A percentile compares a stretch with the other conserved stretches of the same genome.
These are phyloP conservation scores for Maconellicoccus hirsutus DNA, from an alignment of 1,140 invertebrate species.

Conservation along the genomic window DNA sequence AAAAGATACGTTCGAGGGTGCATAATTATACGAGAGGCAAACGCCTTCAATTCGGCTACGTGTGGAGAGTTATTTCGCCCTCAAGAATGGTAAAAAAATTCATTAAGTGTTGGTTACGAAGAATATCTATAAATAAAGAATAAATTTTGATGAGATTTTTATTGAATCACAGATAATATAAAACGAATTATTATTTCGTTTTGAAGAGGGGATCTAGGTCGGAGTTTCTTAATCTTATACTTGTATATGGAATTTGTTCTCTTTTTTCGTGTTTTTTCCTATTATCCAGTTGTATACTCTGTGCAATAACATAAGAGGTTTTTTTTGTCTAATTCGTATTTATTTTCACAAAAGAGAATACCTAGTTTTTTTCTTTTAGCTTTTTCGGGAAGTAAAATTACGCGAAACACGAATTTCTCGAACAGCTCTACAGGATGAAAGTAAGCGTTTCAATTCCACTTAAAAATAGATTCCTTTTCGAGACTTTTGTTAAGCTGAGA, in stretches of 20 bases:
- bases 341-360: slow-evolving; percentile 9
- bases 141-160: slow-evolving; percentile 5
- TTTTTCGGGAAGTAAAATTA: slow-evolving; percentile 1
- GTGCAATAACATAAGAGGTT: neutral
- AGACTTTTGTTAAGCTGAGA: neutral
- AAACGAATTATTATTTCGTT: neutral
- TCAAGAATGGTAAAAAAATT: neutral
- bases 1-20: neutral
- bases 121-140: neutral
- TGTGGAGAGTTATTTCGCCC: too few species aligned
- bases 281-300: neutral
- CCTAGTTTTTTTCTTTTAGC: neutral
- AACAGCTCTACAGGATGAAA: neutral
- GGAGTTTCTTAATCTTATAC: neutral
- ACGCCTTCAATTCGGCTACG: too few species aligned
- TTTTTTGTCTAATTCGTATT: neutral
- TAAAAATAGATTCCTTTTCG: slow-evolving; percentile 10
- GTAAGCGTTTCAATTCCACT: slow-evolving; percentile 20
- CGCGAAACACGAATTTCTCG: neutral
- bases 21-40: neutral
- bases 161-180: neutral
- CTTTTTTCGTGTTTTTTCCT: neutral
- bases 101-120: neutral
- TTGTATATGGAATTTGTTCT: neutral
- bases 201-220: neutral